phyloP scores from a whole-genome alignment of 2,113 vertebrate genomes.

The Dromaius novaehollandiae region DNA sequence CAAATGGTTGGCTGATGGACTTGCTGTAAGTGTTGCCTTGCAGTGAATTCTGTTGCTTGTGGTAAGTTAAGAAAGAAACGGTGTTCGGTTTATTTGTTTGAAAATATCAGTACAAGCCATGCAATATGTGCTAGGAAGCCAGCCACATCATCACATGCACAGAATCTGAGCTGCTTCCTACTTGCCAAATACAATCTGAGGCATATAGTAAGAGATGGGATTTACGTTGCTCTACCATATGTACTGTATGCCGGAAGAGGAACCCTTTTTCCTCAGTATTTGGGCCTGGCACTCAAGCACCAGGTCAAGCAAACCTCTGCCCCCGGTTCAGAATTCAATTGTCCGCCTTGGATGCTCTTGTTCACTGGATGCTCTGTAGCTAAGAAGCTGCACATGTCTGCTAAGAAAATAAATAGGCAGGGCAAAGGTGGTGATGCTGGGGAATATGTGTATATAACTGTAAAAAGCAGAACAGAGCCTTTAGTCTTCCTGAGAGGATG shows the following conservation, averaged over 20 bases:
- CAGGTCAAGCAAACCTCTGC: background rate
- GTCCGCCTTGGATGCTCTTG: background rate
- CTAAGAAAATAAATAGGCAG: background rate
- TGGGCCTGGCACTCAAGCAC: background rate
- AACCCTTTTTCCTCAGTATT: accelerated
- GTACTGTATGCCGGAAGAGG: background rate
- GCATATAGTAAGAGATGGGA: background rate
- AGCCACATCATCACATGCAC: background rate
- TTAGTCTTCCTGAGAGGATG: conserved; percentile 22
- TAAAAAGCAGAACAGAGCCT: background rate
- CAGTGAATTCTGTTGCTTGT: background rate
- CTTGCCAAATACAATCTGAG: background rate
- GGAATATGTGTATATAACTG: background rate
- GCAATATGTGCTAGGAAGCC: background rate
- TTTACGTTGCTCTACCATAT: accelerated
- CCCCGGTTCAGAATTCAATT: background rate
- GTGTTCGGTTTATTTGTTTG: background rate
- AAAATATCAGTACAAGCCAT: background rate
- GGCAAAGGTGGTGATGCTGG: background rate
- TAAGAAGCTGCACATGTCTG: background rate
- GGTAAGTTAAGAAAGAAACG: background rate
- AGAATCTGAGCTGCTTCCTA: background rate
- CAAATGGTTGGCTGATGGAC: conserved; percentile 12
- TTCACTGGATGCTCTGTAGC: background rate
- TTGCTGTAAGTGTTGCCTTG: background rate